phyloP scores from a whole-genome alignment of 37 sponge, comb jelly and placozoan species.

The Ianthella basta region DNA sequence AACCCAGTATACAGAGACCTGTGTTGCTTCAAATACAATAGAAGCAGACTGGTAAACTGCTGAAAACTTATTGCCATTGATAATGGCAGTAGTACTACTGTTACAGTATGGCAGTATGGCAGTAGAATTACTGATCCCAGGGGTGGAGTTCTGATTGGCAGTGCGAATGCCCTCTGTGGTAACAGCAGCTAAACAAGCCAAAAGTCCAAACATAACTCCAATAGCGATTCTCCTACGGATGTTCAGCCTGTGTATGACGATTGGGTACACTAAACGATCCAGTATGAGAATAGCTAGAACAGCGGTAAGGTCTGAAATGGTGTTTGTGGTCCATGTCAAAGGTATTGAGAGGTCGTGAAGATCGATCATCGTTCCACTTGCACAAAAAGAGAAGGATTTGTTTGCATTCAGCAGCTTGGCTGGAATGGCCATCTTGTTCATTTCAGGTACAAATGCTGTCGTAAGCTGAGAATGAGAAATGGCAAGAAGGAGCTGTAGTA shows the following conservation, averaged over 20 bases:
- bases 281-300: background rate
- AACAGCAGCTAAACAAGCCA: background rate
- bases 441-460: constrained; percentile 1
- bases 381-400: no score
- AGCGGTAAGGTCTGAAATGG: constrained; percentile 3
- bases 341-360: no score
- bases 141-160: background rate
- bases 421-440: background rate
- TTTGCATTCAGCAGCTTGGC: no score
- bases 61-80: background rate
- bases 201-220: constrained; percentile 2
- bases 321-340: no score
- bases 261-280: background rate
- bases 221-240: constrained; percentile 1
- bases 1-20: background rate
- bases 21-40: background rate
- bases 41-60: background rate
- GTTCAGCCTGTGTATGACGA: background rate
- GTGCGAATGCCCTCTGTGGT: background rate
- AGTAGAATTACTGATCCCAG: no score
- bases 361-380: no score
- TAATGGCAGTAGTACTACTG: no score
- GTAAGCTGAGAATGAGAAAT: background rate
- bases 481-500: background rate
- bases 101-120: no score